phyloP scores from a whole-genome alignment of 2,113 vertebrate genomes.

The Silurus meridionalis region DNA sequence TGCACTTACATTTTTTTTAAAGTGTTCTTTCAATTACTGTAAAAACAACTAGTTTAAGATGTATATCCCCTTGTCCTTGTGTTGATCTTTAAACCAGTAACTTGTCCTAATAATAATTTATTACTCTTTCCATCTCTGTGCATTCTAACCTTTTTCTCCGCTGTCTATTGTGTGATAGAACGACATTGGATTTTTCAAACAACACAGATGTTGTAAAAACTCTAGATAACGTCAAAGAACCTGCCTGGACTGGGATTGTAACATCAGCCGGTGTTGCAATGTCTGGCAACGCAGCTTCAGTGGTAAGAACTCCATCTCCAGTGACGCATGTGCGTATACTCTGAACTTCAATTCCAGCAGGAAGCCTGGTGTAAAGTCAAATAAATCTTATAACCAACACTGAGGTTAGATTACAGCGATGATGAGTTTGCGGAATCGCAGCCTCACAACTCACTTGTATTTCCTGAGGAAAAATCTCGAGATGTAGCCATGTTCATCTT shows the following conservation, averaged over 20 bases:
- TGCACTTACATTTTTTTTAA: too few relatives aligned
- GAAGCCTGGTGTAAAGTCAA: slow-evolving; percentile 64
- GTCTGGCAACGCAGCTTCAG: slow-evolving; percentile 66
- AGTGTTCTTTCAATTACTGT: too few relatives aligned
- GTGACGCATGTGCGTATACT: slow-evolving; percentile 65
- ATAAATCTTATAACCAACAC: not conserved
- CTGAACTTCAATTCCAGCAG: slow-evolving; percentile 57
- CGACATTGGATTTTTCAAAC: not conserved
- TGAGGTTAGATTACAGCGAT: not conserved
- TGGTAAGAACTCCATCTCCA: slow-evolving; percentile 68
- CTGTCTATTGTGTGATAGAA: too few relatives aligned
- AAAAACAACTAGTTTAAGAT: too few relatives aligned
- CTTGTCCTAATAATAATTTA: too few relatives aligned
- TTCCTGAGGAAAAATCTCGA: slow-evolving; percentile 74
- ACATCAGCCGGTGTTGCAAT: slow-evolving; percentile 50
- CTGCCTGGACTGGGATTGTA: slow-evolving; percentile 69
- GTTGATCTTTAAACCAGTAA: too few relatives aligned
- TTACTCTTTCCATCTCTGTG: too few relatives aligned
- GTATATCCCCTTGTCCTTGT: too few relatives aligned
- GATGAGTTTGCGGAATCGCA: slow-evolving; percentile 1
- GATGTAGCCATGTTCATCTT: slow-evolving; percentile 72
- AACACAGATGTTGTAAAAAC: not conserved
- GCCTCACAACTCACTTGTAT: slow-evolving; percentile 69
- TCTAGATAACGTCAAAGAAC: not conserved
- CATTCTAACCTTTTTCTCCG: too few relatives aligned